These are phyloP conservation scores for Oplegnathus fasciatus DNA, from an alignment of 2,113 vertebrate genomes.

Conservation along the genomic window DNA sequence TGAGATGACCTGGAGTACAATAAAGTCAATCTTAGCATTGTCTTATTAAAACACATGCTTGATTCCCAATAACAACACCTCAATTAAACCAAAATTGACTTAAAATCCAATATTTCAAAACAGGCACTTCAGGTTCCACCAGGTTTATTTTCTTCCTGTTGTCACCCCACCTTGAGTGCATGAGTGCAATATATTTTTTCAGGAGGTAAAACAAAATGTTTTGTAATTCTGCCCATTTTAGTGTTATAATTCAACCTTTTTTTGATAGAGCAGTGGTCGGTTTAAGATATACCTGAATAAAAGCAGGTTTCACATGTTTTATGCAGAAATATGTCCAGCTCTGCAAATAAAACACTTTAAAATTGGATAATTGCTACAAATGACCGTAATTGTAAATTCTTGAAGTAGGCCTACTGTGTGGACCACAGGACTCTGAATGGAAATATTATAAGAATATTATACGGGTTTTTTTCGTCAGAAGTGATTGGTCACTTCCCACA, in stretches of 20 bases:
- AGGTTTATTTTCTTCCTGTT: neutral
- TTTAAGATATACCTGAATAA: neutral
- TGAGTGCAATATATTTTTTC: neutral
- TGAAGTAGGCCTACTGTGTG: too few relatives aligned
- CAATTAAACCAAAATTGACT: neutral
- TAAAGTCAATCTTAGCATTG: neutral
- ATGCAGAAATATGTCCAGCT: neutral
- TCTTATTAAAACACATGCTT: neutral
- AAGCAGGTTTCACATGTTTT: neutral
- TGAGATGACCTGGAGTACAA: neutral
- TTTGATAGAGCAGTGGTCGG: accelerated
- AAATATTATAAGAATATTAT: neutral
- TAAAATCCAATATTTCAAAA: neutral
- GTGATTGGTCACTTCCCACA: constrained; percentile 29
- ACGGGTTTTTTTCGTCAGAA: neutral
- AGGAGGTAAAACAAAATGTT: neutral
- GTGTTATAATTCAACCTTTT: neutral
- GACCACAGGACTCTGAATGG: too few relatives aligned
- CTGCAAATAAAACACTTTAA: neutral
- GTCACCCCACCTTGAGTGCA: neutral
- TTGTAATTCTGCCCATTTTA: neutral
- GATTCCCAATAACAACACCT: neutral
- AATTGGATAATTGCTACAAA: neutral
- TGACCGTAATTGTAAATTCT: neutral
- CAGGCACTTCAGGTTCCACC: neutral